A percentile compares a stretch with the other conserved stretches of the same genome.
phyloP scores from a whole-genome alignment of 2,113 vertebrate species.

The Scartelaos histophorus region DNA sequence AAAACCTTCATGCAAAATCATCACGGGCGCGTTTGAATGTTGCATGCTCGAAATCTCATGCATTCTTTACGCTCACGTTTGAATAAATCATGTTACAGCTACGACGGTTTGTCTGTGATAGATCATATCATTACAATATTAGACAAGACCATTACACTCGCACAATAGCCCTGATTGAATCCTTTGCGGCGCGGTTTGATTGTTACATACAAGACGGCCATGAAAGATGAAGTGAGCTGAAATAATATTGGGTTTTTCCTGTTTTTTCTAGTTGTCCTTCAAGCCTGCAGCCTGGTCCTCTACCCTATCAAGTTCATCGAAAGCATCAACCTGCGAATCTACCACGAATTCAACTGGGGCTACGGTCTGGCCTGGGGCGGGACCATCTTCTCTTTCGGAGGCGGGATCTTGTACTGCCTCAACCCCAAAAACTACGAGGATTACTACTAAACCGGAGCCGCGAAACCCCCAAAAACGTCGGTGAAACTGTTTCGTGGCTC shows the following conservation, averaged over 20 bases:
- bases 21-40: background rate
- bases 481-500: background rate
- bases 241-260: background rate
- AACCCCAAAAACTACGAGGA: constrained; percentile 98
- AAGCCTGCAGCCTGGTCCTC: constrained; percentile 95
- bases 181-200: background rate
- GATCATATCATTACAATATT: background rate
- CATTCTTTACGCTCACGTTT: background rate
- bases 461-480: background rate
- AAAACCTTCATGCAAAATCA: background rate
- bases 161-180: background rate
- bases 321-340: constrained; percentile 96
- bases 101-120: background rate
- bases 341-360: constrained; percentile 99
- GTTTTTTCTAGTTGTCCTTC: constrained; percentile 87
- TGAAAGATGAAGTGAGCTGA: background rate
- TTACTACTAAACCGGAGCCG: constrained; percentile 83
- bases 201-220: background rate
- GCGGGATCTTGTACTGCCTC: constrained; percentile 96
- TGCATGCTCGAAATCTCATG: background rate
- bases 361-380: constrained; percentile 97
- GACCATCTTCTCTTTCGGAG: constrained; percentile 98
- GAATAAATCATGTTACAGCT: background rate
- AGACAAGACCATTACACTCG: background rate
- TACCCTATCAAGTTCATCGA: constrained; percentile 99